Base-by-base conservation (phyloP, 2,113 vertebrate genomes). In the Oreochromis tanganicae region DNA sequence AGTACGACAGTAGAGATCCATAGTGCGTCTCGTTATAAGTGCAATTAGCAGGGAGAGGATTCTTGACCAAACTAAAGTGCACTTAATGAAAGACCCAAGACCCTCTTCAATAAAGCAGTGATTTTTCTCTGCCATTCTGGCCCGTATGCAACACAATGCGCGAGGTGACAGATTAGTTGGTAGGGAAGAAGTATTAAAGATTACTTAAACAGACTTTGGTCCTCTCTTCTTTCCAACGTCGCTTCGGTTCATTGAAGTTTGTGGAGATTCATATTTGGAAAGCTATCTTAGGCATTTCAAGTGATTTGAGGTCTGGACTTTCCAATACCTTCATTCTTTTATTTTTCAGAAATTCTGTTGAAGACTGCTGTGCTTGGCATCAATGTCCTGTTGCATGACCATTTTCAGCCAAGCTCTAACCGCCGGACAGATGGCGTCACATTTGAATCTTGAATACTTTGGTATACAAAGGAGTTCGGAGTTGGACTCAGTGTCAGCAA, bases 31-130 rank as follows among this genome's bases (percentile, higher is more conserved):
- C 48, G 73, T 81, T 84, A 79, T 46, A 83, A 89, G 88, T 83
- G 83, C 57, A 92, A 92, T 94, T 92, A 95, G 85, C 83, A 83
- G 59, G 41, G 54, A 89, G 90, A 90, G 86, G 92, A 88, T 87
- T 91, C 89, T 95, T 85, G 83, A 89, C 86, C 84, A 73, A 84
- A 75, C 84, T 88, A 48, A 95, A 94, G 90, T 87, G 87, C 86
- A 86, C 91, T 92, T 91, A 81, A 94, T 93, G 63, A 93, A 93
- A 91, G 87, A 85, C 81, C 80, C 56, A 85, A 87, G 89, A 93
- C 87, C 56, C 91, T 90, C 36, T 88, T 89, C 83, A 89, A 52
- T 90, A 81, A 90, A 86, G 17, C 73, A 75, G 63, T 24, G 36
- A 80, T 82, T 93, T 61, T 87, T 81, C 79, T 63, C 29, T 78